Base-by-base conservation (phyloP, 35 echinoderm and acorn worm genomes). In the Amphiura filiformis region DNA sequence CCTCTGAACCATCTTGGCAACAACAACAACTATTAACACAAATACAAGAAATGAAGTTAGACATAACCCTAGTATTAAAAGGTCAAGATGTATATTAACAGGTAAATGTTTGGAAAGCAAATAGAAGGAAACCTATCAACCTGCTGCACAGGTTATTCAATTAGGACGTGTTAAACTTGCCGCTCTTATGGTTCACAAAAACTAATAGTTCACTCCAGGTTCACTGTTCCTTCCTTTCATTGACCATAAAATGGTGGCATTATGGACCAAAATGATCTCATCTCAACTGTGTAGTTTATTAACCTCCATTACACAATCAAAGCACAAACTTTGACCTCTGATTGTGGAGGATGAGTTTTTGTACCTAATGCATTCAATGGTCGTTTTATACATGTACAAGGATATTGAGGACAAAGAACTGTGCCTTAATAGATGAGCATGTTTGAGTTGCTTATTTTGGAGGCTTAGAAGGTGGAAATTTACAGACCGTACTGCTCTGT, bases 81-180 rank as follows among this genome's bases (percentile, higher is more conserved):
- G 61, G 61, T 70, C 61, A 70, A 70, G 61, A 15, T 70, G 61
- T n/a, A n/a, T n/a, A n/a, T 70, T 70, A 70, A 3, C 61, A 70
- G 61, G 61, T 70, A 70, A 18, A 47, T 47, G 17, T 47, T 47
- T 30, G 7, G 17, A 70, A 70, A 18, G 7, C 15, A 70, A 70
- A 70, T 70, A 70, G 3, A 70, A 70, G 61, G 28, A 47, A 47
- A 47, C 41, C 41, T 47, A 47, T 47, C 61, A 70, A 11, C 61
- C 28, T 15, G 4, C 15, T 70, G 61, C 15, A 70, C 61, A 70
- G 61, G 61, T 70, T 70, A 70, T 70, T 70, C 61, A 70, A 70
- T 70, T 70, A 70, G 28, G 61, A 70, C 61, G 28, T 23, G 26
- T 70, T 30, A 70, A n/a, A 70, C 61, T 30, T 70, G 28, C 61